Evolutionary conservation across 2,113 vertebrate genomes (phyloP).

Genomic region (Echinops telfairi): DNA sequence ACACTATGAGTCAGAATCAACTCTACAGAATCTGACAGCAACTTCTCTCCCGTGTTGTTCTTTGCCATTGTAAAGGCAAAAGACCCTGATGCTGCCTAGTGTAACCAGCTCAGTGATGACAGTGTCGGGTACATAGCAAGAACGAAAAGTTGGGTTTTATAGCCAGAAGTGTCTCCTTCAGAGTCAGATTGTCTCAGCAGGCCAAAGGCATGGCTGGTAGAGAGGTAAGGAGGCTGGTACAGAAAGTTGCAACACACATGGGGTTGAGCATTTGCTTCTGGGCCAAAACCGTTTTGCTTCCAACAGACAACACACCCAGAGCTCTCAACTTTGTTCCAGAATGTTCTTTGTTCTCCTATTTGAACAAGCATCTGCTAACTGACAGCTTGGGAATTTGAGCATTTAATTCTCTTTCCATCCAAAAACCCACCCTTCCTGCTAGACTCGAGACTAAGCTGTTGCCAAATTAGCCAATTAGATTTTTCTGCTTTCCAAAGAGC

Average conservation of each 20-base stretch:
- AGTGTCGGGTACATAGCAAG: not conserved
- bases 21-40: too few relatives aligned
- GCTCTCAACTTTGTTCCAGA: conserved; percentile 70
- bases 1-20: too few relatives aligned
- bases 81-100: not conserved
- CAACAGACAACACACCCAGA: conserved; percentile 66
- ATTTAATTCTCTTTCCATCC: conserved; percentile 73
- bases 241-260: conserved; percentile 55
- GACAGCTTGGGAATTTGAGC: conserved; percentile 79
- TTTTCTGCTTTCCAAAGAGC: conserved; percentile 69
- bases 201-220: not conserved
- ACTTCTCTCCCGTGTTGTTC: not conserved
- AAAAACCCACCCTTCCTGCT: conserved; percentile 74
- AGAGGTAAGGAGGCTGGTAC: not conserved
- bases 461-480: conserved; percentile 80
- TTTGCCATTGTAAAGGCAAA: not conserved
- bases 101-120: conserved; percentile 57
- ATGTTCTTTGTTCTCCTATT: conserved; percentile 78
- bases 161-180: conserved; percentile 37
- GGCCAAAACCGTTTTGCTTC: conserved; percentile 59
- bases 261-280: conserved; percentile 62
- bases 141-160: conserved; percentile 13
- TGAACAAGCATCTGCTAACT: conserved; percentile 79
- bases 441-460: conserved; percentile 69
- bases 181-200: conserved; percentile 65